These are phyloP conservation scores for Oreohelix idahoensis DNA, from an alignment of 1,140 invertebrate species.

Conservation along the genomic window DNA sequence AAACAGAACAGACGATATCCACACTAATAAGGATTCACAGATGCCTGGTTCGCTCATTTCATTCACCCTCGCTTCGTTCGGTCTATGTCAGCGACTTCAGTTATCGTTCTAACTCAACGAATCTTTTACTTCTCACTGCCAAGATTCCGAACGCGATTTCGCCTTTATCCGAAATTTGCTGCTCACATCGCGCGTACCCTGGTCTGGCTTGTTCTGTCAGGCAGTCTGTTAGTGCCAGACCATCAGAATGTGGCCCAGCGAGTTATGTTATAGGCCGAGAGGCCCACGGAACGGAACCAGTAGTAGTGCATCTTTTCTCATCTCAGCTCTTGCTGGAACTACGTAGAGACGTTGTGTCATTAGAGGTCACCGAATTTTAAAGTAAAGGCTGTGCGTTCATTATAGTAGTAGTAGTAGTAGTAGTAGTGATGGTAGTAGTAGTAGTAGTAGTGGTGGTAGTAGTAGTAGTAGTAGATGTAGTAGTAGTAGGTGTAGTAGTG, in stretches of 20 bases:
- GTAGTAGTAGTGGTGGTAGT: not conserved
- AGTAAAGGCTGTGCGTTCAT: not conserved
- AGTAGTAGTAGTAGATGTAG: not conserved
- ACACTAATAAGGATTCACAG: not conserved
- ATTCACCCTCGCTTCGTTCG: not conserved
- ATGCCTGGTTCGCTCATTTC: not conserved
- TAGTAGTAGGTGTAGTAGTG: not conserved
- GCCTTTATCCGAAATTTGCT: not conserved
- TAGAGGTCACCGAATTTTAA: not conserved
- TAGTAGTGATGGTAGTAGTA: not conserved
- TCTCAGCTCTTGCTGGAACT: not conserved
- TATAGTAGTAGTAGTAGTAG: not conserved
- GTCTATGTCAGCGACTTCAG: not conserved
- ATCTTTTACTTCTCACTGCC: not conserved
- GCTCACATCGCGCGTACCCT: not conserved
- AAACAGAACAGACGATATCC: not conserved
- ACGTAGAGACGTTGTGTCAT: not conserved
- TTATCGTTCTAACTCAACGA: not conserved
- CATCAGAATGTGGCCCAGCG: not conserved
- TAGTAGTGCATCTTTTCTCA: not conserved
- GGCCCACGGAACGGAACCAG: too few species aligned
- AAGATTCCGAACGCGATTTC: not conserved
- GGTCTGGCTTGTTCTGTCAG: not conserved
- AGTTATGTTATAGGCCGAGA: too few species aligned
- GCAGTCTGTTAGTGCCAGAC: not conserved